Conservation (phyloP, 2,797 vertebrate species). For the Thunnus albacares region DNA sequence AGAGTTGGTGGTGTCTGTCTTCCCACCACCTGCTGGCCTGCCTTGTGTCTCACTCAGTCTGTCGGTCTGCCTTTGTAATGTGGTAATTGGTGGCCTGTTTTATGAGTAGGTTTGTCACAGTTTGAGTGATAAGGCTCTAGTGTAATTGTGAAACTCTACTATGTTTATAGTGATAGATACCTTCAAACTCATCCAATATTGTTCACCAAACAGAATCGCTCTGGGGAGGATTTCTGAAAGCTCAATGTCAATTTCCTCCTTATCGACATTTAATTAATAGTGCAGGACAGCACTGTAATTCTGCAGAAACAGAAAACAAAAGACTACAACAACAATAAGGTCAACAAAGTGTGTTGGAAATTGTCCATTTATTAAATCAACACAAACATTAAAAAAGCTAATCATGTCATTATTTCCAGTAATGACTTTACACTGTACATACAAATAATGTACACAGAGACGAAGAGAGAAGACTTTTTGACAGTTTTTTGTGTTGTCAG, state of each 20-base stretch:
- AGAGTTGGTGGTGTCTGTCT: conserved; percentile 38
- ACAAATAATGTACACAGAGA: neutral
- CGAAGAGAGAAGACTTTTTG: neutral
- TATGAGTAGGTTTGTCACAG: neutral
- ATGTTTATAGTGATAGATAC: conserved; percentile 6
- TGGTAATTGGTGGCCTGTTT: conserved; percentile 14
- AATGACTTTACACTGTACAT: neutral
- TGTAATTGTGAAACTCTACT: conserved; percentile 2
- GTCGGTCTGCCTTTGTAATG: conserved; percentile 6
- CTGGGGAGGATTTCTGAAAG: conserved; percentile 55
- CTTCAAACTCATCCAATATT: conserved; percentile 34
- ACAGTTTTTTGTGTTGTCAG: neutral
- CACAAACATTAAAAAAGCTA: neutral
- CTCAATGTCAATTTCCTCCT: conserved; percentile 51
- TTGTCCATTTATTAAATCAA: conserved; percentile 31
- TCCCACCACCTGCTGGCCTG: conserved; percentile 48
- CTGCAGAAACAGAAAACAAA: conserved; percentile 33
- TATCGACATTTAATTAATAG: conserved; percentile 62
- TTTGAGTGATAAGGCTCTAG: neutral
- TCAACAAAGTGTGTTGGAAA: conserved; percentile 31
- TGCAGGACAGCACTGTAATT: conserved; percentile 24
- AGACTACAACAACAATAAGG: conserved; percentile 34
- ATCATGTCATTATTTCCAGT: conserved; percentile 5
- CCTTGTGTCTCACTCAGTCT: conserved; percentile 18
- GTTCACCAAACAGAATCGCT: conserved; percentile 49